Conservation (phyloP, 2,888 invertebrate species). For the Bombylius major region DNA sequence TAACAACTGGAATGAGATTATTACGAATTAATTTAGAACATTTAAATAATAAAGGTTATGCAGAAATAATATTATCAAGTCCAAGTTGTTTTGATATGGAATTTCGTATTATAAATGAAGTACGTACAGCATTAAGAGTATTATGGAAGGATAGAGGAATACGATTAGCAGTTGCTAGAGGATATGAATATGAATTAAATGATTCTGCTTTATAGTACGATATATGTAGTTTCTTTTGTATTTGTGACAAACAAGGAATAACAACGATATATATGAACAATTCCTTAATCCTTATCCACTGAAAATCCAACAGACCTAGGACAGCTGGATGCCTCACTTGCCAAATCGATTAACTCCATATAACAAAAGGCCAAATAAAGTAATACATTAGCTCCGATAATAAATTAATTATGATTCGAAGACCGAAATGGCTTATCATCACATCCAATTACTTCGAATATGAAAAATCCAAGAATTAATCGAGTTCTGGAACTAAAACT, state of each 20-base stretch:
- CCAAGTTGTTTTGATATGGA: constrained; percentile 44
- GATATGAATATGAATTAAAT: constrained; percentile 53
- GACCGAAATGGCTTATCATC: no score
- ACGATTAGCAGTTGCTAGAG: constrained; percentile 47
- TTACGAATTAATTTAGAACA: constrained; percentile 48
- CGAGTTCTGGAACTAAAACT: no score
- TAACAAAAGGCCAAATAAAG: no score
- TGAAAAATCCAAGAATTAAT: no score
- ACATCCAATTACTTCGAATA: no score
- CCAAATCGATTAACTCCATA: no score
- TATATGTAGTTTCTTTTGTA: constrained; percentile 24
- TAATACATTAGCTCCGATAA: no score
- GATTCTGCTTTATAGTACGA: constrained; percentile 55
- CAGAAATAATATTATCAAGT: constrained; percentile 40
- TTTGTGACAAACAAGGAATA: not conserved
- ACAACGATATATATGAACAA: not conserved
- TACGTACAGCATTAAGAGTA: constrained; percentile 41
- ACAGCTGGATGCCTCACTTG: no score
- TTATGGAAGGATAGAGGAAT: constrained; percentile 53
- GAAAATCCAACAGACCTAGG: not conserved
- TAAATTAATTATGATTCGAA: no score
- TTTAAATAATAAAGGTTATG: constrained; percentile 44
- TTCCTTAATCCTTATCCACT: not conserved
- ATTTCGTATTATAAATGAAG: constrained; percentile 40
- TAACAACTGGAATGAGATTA: constrained; percentile 51